Evolutionary conservation across 37 sponge, comb jelly and placozoan genomes (phyloP), one percentile per base, ranked within the genome.

Genomic region (Ephydatia muelleri): DNA sequence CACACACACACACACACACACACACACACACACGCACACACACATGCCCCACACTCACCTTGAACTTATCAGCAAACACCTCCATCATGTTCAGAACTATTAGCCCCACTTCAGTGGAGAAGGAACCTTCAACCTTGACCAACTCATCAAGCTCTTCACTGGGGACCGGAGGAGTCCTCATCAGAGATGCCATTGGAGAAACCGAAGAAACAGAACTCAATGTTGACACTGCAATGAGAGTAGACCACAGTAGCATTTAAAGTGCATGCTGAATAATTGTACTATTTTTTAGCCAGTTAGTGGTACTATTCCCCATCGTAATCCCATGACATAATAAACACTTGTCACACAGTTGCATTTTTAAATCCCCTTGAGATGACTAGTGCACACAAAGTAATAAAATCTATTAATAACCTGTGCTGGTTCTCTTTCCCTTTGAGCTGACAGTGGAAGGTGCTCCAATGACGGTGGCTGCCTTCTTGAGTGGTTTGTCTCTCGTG

Each of bases 41-140:
- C 80, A 75, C 34, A 83, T 8, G 39, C 21, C 36, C 70, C 32
- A 8, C 4, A 12, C 84, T 36, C 73, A 95, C 97, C 81, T 82
- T 85, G 70, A 94, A 95, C 35, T 78, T 67, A 5, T 49, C 39
- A 38, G 78, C 57, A 68, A 97, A 93, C 70, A 69, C 34, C 29
- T 97, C 98, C 80, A 97, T 40, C 5, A 91, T 35, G 25, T 84
- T 80, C 30, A 97, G 76, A 0, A 95, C 57, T 26, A 91, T 83
- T 27, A 95, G 83, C 0, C 94, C 89, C 21, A 93, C 90, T 72
- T 97, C 98, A 65, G 84, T 86, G 38, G 94, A 80, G 31, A 94
- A 82, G n/a, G 87, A 80, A 5, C 81, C 84, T 65, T 91, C 84
- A 29, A 84, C 43, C 5, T 72, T 78, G 0, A 72, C 66, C 5